Base-by-base conservation (phyloP, 2,113 vertebrate genomes). In the Psilopsiagon aurifrons region DNA sequence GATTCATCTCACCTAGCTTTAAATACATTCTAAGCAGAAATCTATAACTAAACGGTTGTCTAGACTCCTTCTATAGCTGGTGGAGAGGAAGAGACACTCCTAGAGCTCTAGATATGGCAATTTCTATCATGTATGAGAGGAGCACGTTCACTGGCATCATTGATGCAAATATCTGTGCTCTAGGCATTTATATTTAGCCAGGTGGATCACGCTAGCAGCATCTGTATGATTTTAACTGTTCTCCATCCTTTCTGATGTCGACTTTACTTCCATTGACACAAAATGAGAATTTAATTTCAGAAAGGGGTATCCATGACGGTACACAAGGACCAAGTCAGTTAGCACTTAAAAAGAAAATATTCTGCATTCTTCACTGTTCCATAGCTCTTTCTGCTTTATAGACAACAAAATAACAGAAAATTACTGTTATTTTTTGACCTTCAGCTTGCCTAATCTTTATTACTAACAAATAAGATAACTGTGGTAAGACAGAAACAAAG, bases 1-100 rank as follows among this genome's bases (percentile, higher is more conserved):
- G 76, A 95, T 90, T 70, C 76, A 90, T 90, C 79, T 96, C 44
- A 41, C 31, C 59, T 62, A 51, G 69, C 63, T 88, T 75, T 39
- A 35, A 46, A 74, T 70, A 81, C 44, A 49, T 88, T 52, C 54
- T 83, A 83, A 69, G 47, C 35, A 73, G 71, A 73, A 2, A 1
- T 83, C 54, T 88, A 44, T 64, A 90, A 74, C 71, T 94, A 80
- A 95, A 77, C 62, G 52, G 13, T 39, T 88, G 70, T 88, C 62
- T 91, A 92, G 35, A 76, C 47, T 87, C 55, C 66, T 94, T 46
- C 81, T 92, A 75, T 37, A 93, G 35, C 44, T 90, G 85, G 70
- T 77, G 60, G 59, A 93, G 68, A 80, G 44, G n/a, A 90, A 82
- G 29, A 83, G 54, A 66, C 59, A 67, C 7, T 86, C 77, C 31